Evolutionary conservation across 2,797 vertebrate species (phyloP).

Genomic region (Catharus ustulatus): DNA sequence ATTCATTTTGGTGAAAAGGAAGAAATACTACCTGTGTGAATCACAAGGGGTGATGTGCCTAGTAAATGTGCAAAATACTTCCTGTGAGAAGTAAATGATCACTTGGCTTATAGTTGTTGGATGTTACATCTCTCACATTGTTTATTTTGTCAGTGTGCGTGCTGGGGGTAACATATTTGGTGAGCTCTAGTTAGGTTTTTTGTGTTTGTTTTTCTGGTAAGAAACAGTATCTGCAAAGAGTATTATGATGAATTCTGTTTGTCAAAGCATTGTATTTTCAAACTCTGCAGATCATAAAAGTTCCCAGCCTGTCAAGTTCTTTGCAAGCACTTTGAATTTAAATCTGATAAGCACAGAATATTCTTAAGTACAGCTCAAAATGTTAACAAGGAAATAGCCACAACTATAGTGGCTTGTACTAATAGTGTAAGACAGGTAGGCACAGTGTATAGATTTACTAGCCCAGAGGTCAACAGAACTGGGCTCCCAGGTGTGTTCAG

Average conservation of each 20-base stretch:
- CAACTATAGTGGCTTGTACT: neutral
- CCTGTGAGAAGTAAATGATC: neutral
- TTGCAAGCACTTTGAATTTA: constrained; percentile 20
- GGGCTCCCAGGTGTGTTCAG: neutral
- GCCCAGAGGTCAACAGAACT: neutral
- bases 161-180: neutral
- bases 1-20: neutral
- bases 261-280: neutral
- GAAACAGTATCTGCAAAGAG: neutral
- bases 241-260: neutral
- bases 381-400: neutral
- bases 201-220: neutral
- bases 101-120: neutral
- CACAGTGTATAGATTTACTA: constrained; percentile 20
- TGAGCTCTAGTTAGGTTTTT: neutral
- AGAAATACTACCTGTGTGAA: neutral
- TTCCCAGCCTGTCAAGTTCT: constrained; percentile 18
- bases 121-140: neutral
- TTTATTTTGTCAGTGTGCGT: neutral
- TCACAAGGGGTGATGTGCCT: neutral
- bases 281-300: neutral
- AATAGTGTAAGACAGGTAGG: neutral
- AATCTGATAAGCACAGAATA: constrained; percentile 8
- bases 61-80: neutral
- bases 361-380: neutral